Conservation (phyloP, 2,797 vertebrate genomes). For the Yasuhikotakia modesta region DNA sequence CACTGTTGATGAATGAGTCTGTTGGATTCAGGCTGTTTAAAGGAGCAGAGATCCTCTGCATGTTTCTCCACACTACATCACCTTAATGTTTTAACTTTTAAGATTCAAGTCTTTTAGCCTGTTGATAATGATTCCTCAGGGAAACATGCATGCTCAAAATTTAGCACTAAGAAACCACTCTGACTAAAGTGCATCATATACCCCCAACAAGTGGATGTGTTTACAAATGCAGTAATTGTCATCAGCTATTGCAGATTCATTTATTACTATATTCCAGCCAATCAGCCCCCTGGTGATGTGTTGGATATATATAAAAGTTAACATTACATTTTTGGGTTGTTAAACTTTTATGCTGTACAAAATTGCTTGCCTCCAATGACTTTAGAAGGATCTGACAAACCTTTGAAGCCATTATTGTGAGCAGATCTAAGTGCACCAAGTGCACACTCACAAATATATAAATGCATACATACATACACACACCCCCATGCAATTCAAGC, state of each 20-base stretch:
- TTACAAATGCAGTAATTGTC: neutral
- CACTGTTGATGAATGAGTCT: slow-evolving; percentile 25
- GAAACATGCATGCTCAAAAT: slow-evolving; percentile 5
- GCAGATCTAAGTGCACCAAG: slow-evolving; percentile 13
- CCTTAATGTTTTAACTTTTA: slow-evolving; percentile 40
- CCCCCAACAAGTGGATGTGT: neutral
- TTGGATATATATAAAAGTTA: neutral
- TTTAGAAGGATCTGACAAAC: neutral
- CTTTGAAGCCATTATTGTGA: neutral
- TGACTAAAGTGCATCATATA: neutral
- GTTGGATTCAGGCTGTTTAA: slow-evolving; percentile 44
- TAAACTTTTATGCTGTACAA: neutral
- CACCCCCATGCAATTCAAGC: slow-evolving; percentile 21
- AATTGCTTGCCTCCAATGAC: neutral
- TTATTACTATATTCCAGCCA: neutral
- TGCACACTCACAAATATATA: slow-evolving; percentile 5
- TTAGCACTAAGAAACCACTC: slow-evolving; percentile 1
- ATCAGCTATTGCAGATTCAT: neutral
- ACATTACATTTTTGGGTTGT: neutral
- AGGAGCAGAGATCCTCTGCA: slow-evolving; percentile 22
- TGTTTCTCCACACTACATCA: slow-evolving; percentile 18
- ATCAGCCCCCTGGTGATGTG: neutral
- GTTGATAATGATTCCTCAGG: slow-evolving; percentile 11
- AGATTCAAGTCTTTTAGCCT: slow-evolving; percentile 23
- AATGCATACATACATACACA: slow-evolving; percentile 24